Conservation (phyloP, 2,113 vertebrate genomes). For the Rynchops niger region DNA sequence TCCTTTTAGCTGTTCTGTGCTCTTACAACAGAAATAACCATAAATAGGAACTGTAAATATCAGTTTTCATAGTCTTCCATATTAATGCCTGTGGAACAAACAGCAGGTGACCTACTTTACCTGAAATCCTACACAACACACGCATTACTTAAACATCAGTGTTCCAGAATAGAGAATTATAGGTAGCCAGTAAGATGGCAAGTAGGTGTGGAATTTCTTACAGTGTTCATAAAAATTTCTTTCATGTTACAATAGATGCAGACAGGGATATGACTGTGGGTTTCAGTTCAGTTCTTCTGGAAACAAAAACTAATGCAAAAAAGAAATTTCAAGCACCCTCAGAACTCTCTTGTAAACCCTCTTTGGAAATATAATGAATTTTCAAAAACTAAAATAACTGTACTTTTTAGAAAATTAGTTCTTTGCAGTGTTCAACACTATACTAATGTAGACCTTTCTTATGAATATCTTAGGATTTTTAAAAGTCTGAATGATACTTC, state of each 20-base stretch:
- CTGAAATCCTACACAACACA: constrained; percentile 38
- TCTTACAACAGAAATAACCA: not conserved
- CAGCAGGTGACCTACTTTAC: constrained; percentile 70
- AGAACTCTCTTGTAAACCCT: not conserved
- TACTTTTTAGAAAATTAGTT: not conserved
- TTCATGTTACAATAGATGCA: not conserved
- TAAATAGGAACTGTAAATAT: not conserved
- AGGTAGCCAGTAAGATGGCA: not conserved
- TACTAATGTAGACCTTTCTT: not conserved
- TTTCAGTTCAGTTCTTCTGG: not conserved
- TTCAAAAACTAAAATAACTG: not conserved
- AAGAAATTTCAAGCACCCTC: not conserved
- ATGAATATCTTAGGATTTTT: not conserved
- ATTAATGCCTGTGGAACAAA: constrained; percentile 53
- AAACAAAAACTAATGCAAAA: not conserved
- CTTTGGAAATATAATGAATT: not conserved
- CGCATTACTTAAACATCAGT: not conserved
- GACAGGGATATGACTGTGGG: not conserved
- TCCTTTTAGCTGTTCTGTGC: not conserved
- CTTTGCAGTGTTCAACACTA: not conserved
- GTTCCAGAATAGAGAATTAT: not conserved
- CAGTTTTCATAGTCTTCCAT: not conserved
- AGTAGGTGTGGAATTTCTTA: not conserved
- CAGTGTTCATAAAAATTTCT: not conserved
- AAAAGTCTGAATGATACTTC: not conserved